Percentiles rank a stretch among this genome's conserved stretches.
These are phyloP conservation scores for Cyphomyrmex costatus DNA, from an alignment of 1,140 invertebrate genomes.

Conservation along the genomic window DNA sequence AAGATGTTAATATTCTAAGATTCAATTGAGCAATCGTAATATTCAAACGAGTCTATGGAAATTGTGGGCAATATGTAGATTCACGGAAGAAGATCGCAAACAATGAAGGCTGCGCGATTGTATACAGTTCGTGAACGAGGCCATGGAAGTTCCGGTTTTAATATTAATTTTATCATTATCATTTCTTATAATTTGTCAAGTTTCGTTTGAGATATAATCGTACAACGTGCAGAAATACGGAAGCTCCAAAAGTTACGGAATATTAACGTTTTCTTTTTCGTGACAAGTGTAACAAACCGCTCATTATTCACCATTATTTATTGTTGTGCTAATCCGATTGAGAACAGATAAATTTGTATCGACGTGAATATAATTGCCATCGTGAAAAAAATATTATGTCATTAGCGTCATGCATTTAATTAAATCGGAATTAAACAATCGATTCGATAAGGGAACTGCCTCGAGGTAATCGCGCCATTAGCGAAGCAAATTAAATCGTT, in stretches of 20 bases:
- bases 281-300: neutral
- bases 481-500: conserved; percentile 34
- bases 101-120: conserved; percentile 11
- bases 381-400: neutral
- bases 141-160: conserved; percentile 9
- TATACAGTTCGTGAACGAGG: conserved; percentile 11
- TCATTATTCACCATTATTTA: conserved; percentile 1
- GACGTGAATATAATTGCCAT: neutral
- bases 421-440: conserved; percentile 1
- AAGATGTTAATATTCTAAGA: conserved; percentile 4
- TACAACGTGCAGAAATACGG: neutral
- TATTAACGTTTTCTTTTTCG: neutral
- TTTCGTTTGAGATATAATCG: neutral
- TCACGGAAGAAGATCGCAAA: neutral
- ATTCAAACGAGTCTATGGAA: conserved; percentile 25
- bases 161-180: conserved; percentile 39
- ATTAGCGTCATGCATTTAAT: conserved; percentile 6
- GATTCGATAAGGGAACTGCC: conserved; percentile 8
- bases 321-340: conserved; percentile 5
- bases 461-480: conserved; percentile 16
- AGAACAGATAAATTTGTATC: neutral
- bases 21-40: conserved; percentile 12
- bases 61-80: conserved; percentile 27
- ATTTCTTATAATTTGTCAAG: conserved; percentile 22
- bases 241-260: neutral